These are phyloP conservation scores for Drosophila bunnanda DNA, from an alignment of 2,888 invertebrate genomes.

Conservation along the genomic window DNA sequence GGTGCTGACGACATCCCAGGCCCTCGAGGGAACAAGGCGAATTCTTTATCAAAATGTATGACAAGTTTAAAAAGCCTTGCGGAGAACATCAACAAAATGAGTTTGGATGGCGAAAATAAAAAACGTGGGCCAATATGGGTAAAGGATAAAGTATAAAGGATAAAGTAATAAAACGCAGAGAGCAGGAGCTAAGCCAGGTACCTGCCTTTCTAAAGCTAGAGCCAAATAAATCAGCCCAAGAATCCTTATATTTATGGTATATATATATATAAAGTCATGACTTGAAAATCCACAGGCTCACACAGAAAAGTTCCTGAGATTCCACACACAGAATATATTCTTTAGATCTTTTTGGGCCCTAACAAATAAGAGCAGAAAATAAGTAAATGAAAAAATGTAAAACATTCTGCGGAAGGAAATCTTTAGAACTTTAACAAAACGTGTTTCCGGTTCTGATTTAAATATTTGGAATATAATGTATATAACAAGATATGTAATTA, in stretches of 20 bases:
- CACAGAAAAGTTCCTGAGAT: slow-evolving; percentile 9
- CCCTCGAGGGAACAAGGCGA: slow-evolving; percentile 56
- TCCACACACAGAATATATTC: slow-evolving; percentile 9
- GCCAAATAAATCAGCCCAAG: slow-evolving; percentile 28
- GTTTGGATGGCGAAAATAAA: slow-evolving; percentile 4
- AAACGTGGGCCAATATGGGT: slow-evolving; percentile 34
- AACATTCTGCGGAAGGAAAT: not conserved
- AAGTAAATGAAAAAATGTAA: slow-evolving; percentile 1
- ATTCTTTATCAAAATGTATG: slow-evolving; percentile 77
- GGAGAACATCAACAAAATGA: slow-evolving; percentile 37
- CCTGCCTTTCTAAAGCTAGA: slow-evolving; percentile 1
- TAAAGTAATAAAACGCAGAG: slow-evolving; percentile 36
- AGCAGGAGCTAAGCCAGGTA: slow-evolving; percentile 7
- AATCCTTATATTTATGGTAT: not conserved
- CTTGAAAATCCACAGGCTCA: slow-evolving; percentile 4
- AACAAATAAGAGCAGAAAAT: not conserved
- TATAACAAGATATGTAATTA: not conserved
- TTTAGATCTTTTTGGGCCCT: slow-evolving; percentile 7
- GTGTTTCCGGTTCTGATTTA: not conserved
- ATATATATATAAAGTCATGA: not conserved
- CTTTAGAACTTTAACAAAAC: slow-evolving; percentile 5
- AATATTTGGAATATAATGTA: not conserved
- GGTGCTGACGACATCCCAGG: slow-evolving; percentile 64
- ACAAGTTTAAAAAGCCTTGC: slow-evolving; percentile 67
- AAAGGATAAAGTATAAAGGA: slow-evolving; percentile 53